Base-by-base conservation (phyloP, 2,113 vertebrate genomes). In the Brachyhypopomus gauderio region DNA sequence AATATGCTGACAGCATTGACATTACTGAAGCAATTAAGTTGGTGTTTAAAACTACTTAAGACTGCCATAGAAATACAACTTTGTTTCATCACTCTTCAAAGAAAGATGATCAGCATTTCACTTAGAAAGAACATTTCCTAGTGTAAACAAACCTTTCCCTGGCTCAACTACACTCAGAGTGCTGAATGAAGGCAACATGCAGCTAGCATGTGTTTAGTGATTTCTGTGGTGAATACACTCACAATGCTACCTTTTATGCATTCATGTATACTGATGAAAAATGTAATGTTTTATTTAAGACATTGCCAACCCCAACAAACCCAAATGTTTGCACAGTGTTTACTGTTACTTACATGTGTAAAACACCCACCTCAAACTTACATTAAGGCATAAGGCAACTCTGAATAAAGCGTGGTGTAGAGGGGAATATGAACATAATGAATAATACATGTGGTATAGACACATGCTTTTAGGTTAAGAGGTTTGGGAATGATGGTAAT, bases 391-490 rank as follows among this genome's bases (percentile, higher is more conserved):
- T 62, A 20, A 3, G 11, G 52, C 25, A 81, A 64, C 64, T 71
- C 78, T 75, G 52, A 67, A 77, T 77, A 79, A 62, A 60, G 67
- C 27, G 27, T 41, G 72, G 17, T 58, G n/a, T 34, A 30, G 30
- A 45, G 36, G 27, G 52, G 25, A 59, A 74, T 75, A 75, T 72
- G 30, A 78, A 81, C 58, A 66, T 23, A 58, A 77, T 87, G 75
- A 78, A 87, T 85, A 76, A 85, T 85, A 59, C 60, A 87, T 83
- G 56, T 4, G 1, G 30, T 69, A 72, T 69, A 81, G 62, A 82
- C 78, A 74, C 56, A 78, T 23, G 70, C 77, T 87, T 87, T 85
- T 75, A 86, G 77, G 70, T 72, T 78, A 84, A 86, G 79, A 84
- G 72, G 82, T 85, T 70, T 0, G 27, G 71, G 81, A 75, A 63